Percentiles rank a stretch among this genome's conserved stretches.
Conservation (phyloP, 2,888 invertebrate species). For the Actias luna region DNA sequence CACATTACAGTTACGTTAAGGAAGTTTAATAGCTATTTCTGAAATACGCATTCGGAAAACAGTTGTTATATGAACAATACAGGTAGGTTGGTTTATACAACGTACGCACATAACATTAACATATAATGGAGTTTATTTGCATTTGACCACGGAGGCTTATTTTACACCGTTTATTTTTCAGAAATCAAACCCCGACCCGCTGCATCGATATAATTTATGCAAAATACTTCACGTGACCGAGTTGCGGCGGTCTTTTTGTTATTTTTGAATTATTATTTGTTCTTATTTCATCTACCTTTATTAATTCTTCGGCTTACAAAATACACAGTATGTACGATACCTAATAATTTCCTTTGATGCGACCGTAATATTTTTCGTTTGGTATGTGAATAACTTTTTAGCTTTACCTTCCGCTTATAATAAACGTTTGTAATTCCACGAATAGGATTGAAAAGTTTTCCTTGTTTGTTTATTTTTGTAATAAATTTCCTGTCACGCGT, state of each 20-base stretch:
- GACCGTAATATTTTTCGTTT: background rate
- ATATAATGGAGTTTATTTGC: constrained; percentile 77
- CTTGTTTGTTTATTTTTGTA: constrained; percentile 25
- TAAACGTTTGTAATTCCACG: constrained; percentile 20
- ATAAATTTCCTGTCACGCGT: background rate
- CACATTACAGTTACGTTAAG: constrained; percentile 32
- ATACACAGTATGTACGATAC: background rate
- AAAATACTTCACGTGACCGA: constrained; percentile 72
- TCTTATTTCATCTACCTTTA: constrained; percentile 28
- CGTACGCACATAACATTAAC: constrained; percentile 72
- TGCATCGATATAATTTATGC: constrained; percentile 71
- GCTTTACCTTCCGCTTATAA: constrained; percentile 18
- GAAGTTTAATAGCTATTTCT: constrained; percentile 48
- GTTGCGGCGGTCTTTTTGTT: constrained; percentile 50
- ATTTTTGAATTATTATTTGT: constrained; percentile 48
- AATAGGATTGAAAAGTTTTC: constrained; percentile 24
- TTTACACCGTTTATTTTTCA: constrained; percentile 71
- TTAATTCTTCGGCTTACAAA: constrained; percentile 16
- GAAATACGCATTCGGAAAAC: constrained; percentile 57
- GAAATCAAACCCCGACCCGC: constrained; percentile 59
- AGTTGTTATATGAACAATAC: constrained; percentile 55
- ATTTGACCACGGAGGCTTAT: constrained; percentile 65
- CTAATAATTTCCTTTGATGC: constrained; percentile 4
- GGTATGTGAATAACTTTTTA: constrained; percentile 15
- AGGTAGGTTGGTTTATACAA: constrained; percentile 33